Evolutionary conservation across 2,797 vertebrate species (phyloP).

Genomic region (Eulemur albifrons): DNA sequence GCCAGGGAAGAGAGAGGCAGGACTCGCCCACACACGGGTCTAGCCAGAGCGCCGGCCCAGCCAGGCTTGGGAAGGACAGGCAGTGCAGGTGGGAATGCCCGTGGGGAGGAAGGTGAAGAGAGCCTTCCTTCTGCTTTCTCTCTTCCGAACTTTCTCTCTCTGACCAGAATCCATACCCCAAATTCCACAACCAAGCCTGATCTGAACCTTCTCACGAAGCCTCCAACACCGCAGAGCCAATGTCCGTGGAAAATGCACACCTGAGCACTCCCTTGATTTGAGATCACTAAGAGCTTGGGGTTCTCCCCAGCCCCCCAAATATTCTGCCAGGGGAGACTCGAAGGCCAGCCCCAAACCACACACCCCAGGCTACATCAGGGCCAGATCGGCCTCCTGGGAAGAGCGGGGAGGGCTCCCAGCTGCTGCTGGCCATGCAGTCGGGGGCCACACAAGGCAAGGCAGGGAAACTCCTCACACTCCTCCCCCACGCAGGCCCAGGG

Average conservation of each 20-base stretch:
- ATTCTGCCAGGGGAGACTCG: not conserved
- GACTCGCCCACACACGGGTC: not conserved
- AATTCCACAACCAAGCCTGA: not conserved
- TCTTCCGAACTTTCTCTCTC: not conserved
- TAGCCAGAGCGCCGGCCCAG: too few relatives aligned
- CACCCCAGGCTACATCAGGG: not conserved
- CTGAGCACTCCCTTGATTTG: not conserved
- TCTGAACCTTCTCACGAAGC: not conserved
- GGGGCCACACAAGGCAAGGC: not conserved
- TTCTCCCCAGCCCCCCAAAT: not conserved
- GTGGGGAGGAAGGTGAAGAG: not conserved
- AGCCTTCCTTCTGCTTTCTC: not conserved
- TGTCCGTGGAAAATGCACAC: not conserved
- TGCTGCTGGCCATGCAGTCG: too few relatives aligned
- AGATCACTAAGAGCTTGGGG: not conserved
- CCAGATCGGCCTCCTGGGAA: not conserved
- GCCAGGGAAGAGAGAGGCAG: not conserved
- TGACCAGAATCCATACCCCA: not conserved
- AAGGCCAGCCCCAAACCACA: not conserved
- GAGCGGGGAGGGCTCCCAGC: not conserved
- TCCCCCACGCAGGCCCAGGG: not conserved
- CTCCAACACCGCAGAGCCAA: rapidly evolving
- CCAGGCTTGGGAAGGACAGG: not conserved
- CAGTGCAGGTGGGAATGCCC: not conserved
- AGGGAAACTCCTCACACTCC: not conserved